Evolutionary conservation across 2,797 vertebrate species (phyloP), one percentile per base, ranked within the genome.

Genomic region (Anabacerthia variegaticeps): DNA sequence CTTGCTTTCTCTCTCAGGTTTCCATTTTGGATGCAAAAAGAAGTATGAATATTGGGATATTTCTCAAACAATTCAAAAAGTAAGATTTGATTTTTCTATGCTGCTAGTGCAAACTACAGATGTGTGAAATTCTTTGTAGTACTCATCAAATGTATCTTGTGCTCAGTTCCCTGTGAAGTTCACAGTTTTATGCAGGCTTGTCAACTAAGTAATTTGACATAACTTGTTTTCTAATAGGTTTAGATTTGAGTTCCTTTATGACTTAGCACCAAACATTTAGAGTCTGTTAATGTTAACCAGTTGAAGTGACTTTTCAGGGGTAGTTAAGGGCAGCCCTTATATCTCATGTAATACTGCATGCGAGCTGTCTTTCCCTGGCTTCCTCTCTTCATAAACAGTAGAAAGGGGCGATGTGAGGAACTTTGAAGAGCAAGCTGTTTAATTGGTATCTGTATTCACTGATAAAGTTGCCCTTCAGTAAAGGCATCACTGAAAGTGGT

Each of bases 21-120:
- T 98, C 98, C 95, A 98, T 99, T 97, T 98, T 99, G 96, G 99
- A 99, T 98, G 98, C 99, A 92, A 99, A 99, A 97, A 98, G 99
- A 95, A 99, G 98, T 88, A 99, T 99, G 99, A 99, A 99, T 74
- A 98, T 99, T 97, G 99, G 99, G 39, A 99, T 99, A 98, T 99
- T 99, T 97, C 98, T 99, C 93, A 99, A 99, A 95, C 99, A 99
- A 94, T 99, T 99, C 97, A 99, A 99, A 97, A 99, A 98, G 99
- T 99, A 99, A 99, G 99, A 96, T 76, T 65, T 92, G 32, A 85
- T 92, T 85, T 94, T 80, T 71, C 66, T 20, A 12, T 17, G n/a
- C 41, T 56, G 44, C 28, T 78, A 44, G 62, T 39, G 46, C n/a
- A 71, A 61, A 65, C 41, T 85, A 30, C n/a, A 79, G 36, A 71